A percentile compares a stretch with the other conserved stretches of the same genome.
Conservation (phyloP, 2,797 vertebrate species). For the Allobates femoralis region DNA sequence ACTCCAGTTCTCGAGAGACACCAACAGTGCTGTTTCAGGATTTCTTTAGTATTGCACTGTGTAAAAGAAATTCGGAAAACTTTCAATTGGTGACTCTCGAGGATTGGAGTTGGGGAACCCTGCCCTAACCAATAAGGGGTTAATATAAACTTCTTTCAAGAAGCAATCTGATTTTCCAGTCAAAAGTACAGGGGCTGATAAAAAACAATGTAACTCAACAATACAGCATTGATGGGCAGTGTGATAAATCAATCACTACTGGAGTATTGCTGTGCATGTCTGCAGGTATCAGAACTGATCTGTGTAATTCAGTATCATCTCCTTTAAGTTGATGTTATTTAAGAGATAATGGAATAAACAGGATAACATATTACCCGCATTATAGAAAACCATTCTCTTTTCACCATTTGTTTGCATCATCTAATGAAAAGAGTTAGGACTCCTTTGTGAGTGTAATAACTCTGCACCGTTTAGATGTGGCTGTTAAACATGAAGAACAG, state of each 20-base stretch:
- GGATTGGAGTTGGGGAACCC: too few species aligned
- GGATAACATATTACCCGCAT: conserved; percentile 48
- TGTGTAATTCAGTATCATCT: conserved; percentile 55
- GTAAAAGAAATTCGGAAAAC: too few species aligned
- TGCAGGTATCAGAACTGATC: conserved; percentile 44
- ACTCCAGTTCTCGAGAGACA: too few species aligned
- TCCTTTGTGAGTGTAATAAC: conserved; percentile 72
- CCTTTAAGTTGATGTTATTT: conserved; percentile 57
- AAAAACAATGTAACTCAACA: conserved; percentile 5
- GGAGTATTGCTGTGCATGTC: conserved; percentile 17
- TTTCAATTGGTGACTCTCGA: too few species aligned
- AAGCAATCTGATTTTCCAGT: not conserved
- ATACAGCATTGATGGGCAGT: not conserved
- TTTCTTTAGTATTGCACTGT: too few species aligned
- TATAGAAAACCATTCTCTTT: conserved; percentile 66
- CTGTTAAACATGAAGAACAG: conserved; percentile 73
- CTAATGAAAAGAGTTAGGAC: conserved; percentile 71
- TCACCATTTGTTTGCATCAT: conserved; percentile 68
- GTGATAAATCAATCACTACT: conserved; percentile 26
- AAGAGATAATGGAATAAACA: conserved; percentile 57
- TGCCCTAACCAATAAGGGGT: not conserved
- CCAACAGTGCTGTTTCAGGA: too few species aligned
- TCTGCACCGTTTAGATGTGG: conserved; percentile 69
- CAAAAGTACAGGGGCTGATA: not conserved
- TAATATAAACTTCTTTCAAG: not conserved